Evolutionary conservation across 2,888 invertebrate genomes (phyloP), one percentile per base, ranked within the genome.

Genomic region (Scaptodrosophila latifasciaeformis): DNA sequence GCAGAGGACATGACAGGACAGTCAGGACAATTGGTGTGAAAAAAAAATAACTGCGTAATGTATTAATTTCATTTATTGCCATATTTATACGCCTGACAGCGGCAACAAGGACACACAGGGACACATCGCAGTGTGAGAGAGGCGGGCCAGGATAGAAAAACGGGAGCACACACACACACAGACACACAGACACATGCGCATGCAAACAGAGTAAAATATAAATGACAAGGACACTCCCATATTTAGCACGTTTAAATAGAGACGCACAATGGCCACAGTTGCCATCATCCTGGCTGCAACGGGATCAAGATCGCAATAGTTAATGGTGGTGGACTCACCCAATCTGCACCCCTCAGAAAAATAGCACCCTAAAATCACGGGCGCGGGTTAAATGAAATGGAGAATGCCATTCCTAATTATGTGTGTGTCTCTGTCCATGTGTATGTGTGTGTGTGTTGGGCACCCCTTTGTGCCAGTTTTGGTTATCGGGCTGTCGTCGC

Each of bases 151-250:
- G 31, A 2, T n/a, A 10, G 17, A 18, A 44, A 18, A 37, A 63
- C 62, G 76, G 59, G 60, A 67, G 61, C 62, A 35, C 15, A 37
- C 47, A 56, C 49, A 47, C 30, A 44, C 50, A 45, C 17, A 42
- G 30, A 18, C 43, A 46, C 27, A 29, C 29, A 18, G n/a, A n/a
- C n/a, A n/a, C n/a, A n/a, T n/a, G n/a, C n/a, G n/a, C n/a, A n/a
- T n/a, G n/a, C n/a, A n/a, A 71, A 66, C 62, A 62, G 65, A 71
- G 78, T 75, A 66, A 81, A 74, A 79, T 79, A 70, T 80, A 77
- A 77, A 82, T 81, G 84, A 80, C 83, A 79, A 83, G 84, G 84
- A 83, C 83, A 83, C 83, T 83, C 84, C 85, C 84, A 84, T 82
- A 83, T 83, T 84, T 84, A 84, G 76, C 83, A 78, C 81, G 76